A percentile compares a stretch with the other conserved stretches of the same genome.
Conservation (phyloP, 2,888 invertebrate genomes). For the Anarsia innoxiella region DNA sequence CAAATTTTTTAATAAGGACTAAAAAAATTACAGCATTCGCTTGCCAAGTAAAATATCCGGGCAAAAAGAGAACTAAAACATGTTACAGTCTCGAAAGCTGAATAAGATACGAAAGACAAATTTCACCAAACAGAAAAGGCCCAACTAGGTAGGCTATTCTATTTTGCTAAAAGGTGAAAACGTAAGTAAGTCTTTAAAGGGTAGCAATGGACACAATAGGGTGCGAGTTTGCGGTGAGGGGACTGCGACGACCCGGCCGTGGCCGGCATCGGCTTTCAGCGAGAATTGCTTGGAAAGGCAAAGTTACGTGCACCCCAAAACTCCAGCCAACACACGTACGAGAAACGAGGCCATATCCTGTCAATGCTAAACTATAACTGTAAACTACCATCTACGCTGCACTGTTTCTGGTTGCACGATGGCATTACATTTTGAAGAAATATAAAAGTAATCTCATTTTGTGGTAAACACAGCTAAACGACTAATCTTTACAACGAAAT, state of each 20-base stretch:
- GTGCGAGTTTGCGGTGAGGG: conserved; percentile 48
- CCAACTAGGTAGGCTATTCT: conserved; percentile 21
- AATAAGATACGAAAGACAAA: no score
- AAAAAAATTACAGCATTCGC: no score
- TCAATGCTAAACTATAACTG: conserved; percentile 21
- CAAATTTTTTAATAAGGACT: no score
- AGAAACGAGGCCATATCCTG: conserved; percentile 36
- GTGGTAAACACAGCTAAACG: no score
- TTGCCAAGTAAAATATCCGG: no score
- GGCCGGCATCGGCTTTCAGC: conserved; percentile 42
- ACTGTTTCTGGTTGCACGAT: no score
- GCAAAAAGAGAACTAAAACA: no score
- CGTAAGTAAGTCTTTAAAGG: conserved; percentile 41
- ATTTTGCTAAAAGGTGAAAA: conserved; percentile 34
- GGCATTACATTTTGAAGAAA: no score
- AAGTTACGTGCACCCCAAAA: conserved; percentile 47
- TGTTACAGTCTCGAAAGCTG: no score
- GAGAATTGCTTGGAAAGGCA: conserved; percentile 47
- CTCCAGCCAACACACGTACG: conserved; percentile 36
- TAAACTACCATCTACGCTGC: no score
- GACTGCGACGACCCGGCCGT: conserved; percentile 32
- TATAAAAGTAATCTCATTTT: no score
- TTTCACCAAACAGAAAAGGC: conserved; percentile 18
- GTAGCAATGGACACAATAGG: conserved; percentile 48
- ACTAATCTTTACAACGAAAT: no score